These are phyloP conservation scores for Columba janthina DNA, from an alignment of 2,113 vertebrate genomes.

Conservation along the genomic window DNA sequence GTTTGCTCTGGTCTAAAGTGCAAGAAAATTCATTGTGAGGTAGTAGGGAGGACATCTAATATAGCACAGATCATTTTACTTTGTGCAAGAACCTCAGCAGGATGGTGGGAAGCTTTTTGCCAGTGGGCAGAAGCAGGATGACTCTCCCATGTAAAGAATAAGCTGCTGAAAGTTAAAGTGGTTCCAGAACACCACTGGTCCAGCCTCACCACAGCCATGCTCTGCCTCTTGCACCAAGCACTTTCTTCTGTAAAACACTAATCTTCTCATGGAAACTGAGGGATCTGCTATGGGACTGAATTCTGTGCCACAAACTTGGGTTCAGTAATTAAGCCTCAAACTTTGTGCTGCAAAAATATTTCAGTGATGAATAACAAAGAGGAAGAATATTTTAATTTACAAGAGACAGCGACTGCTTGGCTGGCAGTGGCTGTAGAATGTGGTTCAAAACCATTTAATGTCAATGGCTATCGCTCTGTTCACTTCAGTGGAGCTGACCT, in stretches of 20 bases:
- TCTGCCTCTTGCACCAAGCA: background rate
- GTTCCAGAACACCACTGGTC: background rate
- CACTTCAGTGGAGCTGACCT: background rate
- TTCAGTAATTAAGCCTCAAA: slow-evolving; percentile 23
- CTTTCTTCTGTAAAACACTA: background rate
- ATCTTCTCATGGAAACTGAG: background rate
- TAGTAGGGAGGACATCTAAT: background rate
- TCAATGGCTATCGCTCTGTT: background rate
- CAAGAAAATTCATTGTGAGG: background rate
- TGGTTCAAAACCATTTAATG: slow-evolving; percentile 20
- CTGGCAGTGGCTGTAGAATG: background rate
- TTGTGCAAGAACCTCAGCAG: rapidly evolving
- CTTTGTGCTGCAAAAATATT: background rate
- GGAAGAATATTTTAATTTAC: background rate
- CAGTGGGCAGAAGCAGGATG: background rate
- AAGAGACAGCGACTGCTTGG: background rate
- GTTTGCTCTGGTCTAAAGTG: background rate
- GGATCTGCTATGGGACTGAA: background rate
- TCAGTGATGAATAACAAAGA: background rate
- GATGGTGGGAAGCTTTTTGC: background rate
- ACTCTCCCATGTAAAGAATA: background rate
- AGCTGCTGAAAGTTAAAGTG: background rate
- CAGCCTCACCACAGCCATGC: background rate
- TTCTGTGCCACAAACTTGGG: background rate
- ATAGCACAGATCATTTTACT: background rate